Conservation (phyloP, 2,113 vertebrate genomes). For the Anseranas semipalmata region DNA sequence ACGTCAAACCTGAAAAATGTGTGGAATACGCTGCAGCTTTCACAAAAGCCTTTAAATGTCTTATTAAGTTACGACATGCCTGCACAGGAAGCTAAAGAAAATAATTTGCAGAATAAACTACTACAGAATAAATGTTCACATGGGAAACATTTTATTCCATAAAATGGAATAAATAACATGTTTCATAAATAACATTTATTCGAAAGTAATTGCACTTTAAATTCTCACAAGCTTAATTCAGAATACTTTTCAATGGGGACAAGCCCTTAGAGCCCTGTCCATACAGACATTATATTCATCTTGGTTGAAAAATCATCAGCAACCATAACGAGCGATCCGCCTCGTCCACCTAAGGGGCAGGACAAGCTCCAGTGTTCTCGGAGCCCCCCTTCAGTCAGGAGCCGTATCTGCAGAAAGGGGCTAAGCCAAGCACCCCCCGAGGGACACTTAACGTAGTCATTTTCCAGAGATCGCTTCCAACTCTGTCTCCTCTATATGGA, state of each 20-base stretch:
- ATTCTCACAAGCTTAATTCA: background rate
- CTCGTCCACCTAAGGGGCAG: background rate
- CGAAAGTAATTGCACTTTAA: background rate
- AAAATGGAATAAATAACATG: too few relatives aligned
- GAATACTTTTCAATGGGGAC: background rate
- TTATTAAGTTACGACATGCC: background rate
- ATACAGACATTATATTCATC: rapidly evolving
- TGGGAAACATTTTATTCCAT: background rate
- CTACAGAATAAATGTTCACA: background rate
- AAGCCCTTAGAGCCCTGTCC: background rate
- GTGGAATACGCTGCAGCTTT: background rate
- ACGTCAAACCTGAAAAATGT: background rate
- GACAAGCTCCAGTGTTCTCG: background rate
- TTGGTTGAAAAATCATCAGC: background rate
- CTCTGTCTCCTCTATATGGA: background rate
- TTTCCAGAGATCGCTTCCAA: background rate
- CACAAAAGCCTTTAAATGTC: background rate
- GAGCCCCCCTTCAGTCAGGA: background rate
- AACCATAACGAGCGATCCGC: background rate
- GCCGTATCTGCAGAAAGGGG: background rate
- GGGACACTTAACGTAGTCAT: rapidly evolving
- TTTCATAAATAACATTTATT: background rate
- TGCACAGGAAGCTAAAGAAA: background rate
- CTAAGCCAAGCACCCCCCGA: background rate
- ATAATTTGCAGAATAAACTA: conserved; percentile 5